Percentiles rank a stretch among this genome's conserved stretches.
These are phyloP conservation scores for Jaculus jaculus DNA, from an alignment of 2,113 vertebrate species.

Conservation along the genomic window DNA sequence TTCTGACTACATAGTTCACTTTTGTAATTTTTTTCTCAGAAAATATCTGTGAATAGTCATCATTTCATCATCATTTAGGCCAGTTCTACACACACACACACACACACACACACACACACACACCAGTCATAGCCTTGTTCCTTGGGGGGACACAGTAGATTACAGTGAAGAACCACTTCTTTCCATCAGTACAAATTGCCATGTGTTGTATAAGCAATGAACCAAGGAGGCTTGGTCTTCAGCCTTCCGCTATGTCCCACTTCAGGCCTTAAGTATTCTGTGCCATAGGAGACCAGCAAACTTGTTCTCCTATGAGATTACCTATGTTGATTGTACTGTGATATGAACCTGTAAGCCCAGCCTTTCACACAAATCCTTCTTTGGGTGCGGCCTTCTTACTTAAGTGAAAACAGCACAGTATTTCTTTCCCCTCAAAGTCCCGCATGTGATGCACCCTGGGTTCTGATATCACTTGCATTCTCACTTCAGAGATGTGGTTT, in stretches of 20 bases:
- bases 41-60: not conserved
- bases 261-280: not conserved
- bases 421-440: constrained; percentile 35
- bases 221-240: not conserved
- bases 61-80: constrained; percentile 2
- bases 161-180: not conserved
- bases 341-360: not conserved
- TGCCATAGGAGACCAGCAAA: not conserved
- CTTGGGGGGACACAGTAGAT: not conserved
- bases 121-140: not conserved
- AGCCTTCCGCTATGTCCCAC: not conserved
- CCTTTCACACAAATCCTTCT: not conserved
- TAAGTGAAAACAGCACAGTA: constrained; percentile 17
- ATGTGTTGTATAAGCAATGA: not conserved
- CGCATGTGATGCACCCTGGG: not conserved
- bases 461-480: constrained; percentile 24
- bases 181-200: not conserved
- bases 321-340: not conserved
- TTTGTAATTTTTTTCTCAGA: not conserved
- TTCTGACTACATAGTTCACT: not conserved
- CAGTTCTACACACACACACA: not conserved
- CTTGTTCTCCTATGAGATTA: not conserved
- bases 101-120: not conserved
- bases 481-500: not conserved
- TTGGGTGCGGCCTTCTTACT: constrained; percentile 31